Percentiles rank a stretch among this genome's conserved stretches.
Evolutionary conservation across 2,113 vertebrate species (phyloP).

Genomic region (Sylvia atricapilla): DNA sequence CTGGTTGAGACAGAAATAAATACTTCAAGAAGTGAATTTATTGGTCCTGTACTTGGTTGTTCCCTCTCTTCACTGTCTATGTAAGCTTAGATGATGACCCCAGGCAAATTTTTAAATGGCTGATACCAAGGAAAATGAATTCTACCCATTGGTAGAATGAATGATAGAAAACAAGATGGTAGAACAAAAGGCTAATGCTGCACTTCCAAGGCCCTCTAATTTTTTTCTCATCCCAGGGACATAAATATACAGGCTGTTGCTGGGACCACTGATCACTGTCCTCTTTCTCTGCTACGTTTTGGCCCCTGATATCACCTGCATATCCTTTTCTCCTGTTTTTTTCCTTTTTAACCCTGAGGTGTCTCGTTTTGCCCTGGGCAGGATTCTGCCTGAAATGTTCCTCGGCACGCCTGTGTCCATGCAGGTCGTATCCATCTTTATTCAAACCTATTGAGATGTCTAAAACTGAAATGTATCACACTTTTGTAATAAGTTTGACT

Average conservation of each 20-base stretch:
- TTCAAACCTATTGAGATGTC: neutral
- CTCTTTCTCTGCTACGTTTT: neutral
- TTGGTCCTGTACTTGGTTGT: neutral
- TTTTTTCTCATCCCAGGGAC: neutral
- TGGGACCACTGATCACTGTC: neutral
- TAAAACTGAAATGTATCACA: neutral
- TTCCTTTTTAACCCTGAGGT: neutral
- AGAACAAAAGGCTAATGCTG: neutral
- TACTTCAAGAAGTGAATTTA: neutral
- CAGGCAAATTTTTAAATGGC: neutral
- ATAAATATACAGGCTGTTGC: neutral
- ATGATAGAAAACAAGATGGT: neutral
- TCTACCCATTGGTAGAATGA: neutral
- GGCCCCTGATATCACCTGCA: no score
- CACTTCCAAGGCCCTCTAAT: neutral
- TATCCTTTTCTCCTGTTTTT: neutral
- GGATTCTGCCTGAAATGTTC: neutral
- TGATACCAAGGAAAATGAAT: neutral
- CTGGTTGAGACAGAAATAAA: neutral
- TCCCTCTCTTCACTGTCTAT: neutral
- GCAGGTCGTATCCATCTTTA: neutral
- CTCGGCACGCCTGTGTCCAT: neutral
- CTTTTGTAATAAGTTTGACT: neutral
- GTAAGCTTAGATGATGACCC: neutral
- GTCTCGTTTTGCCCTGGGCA: fast-evolving